Evolutionary conservation across 2,888 invertebrate species (phyloP).

Genomic region (Drosophila hamatofila): DNA sequence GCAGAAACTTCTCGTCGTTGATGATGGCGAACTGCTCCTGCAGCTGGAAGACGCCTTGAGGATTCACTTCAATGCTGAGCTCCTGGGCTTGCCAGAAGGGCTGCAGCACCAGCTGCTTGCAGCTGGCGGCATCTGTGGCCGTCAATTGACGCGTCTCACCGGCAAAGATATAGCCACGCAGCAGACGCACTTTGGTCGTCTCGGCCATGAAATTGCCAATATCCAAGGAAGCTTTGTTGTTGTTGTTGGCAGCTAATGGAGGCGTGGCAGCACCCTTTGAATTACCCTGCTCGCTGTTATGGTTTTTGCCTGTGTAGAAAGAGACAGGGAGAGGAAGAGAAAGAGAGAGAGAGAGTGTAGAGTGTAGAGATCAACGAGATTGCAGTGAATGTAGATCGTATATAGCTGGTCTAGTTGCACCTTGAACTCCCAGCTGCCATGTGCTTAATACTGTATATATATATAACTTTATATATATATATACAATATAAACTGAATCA

Average conservation of each 20-base stretch:
- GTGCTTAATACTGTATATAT: slow-evolving; percentile 11
- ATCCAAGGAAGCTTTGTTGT: slow-evolving; percentile 65
- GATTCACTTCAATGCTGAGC: slow-evolving; percentile 58
- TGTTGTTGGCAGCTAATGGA: slow-evolving; percentile 42
- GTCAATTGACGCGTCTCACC: slow-evolving; percentile 72
- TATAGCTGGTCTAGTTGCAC: slow-evolving; percentile 31
- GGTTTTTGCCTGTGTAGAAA: slow-evolving; percentile 33
- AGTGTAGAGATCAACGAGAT: slow-evolving; percentile 31
- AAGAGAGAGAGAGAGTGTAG: slow-evolving; percentile 8
- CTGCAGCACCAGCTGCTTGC: slow-evolving; percentile 75
- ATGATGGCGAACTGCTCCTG: slow-evolving; percentile 86
- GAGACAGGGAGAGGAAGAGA: no score
- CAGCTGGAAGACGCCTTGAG: slow-evolving; percentile 70
- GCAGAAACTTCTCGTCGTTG: slow-evolving; percentile 86
- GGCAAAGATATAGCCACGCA: slow-evolving; percentile 82
- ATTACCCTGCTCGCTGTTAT: slow-evolving; percentile 15
- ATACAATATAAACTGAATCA: slow-evolving; percentile 28
- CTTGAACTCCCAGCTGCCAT: slow-evolving; percentile 42
- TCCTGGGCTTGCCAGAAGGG: slow-evolving; percentile 83
- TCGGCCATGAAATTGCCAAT: slow-evolving; percentile 76
- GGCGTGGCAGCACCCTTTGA: slow-evolving; percentile 34
- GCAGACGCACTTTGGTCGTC: slow-evolving; percentile 78
- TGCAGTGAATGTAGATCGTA: not conserved
- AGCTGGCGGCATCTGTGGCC: slow-evolving; percentile 23
- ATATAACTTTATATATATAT: slow-evolving; percentile 1